Conservation (phyloP, 2,888 invertebrate genomes). For the Helicoverpa assulta region DNA sequence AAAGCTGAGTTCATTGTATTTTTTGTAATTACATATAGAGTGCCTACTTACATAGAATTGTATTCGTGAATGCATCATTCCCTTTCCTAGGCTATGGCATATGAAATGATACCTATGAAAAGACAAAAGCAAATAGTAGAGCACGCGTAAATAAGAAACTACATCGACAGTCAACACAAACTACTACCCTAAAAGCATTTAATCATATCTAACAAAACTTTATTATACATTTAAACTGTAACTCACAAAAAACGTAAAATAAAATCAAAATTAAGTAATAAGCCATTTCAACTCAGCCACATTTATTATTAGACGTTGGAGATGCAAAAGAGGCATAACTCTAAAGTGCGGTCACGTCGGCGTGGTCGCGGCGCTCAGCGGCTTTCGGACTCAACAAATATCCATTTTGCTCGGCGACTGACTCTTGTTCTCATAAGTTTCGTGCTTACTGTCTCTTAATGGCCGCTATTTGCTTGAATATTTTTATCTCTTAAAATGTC, state of each 20-base stretch:
- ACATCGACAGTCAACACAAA: too few species aligned
- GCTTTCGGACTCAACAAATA: constrained; percentile 73
- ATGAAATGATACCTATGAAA: too few species aligned
- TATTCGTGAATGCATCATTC: too few species aligned
- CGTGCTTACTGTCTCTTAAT: constrained; percentile 60
- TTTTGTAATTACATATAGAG: too few species aligned
- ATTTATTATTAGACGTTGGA: constrained; percentile 47
- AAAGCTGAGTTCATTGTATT: background rate
- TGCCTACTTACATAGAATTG: too few species aligned
- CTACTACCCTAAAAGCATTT: too few species aligned
- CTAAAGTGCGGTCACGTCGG: constrained; percentile 72
- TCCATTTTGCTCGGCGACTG: constrained; percentile 70
- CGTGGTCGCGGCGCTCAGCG: constrained; percentile 58
- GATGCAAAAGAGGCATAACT: constrained; percentile 59
- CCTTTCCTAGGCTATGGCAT: too few species aligned
- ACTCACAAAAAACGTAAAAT: constrained; percentile 6
- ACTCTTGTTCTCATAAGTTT: constrained; percentile 64
- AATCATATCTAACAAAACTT: background rate
- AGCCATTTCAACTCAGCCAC: constrained; percentile 34
- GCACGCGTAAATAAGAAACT: too few species aligned
- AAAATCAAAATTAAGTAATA: constrained; percentile 33
- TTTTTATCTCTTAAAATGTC: constrained; percentile 43
- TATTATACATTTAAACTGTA: constrained; percentile 12
- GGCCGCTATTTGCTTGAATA: constrained; percentile 53
- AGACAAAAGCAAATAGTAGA: too few species aligned